phyloP scores from a whole-genome alignment of 2,113 vertebrate genomes.

The Beaufortia kweichowensis region DNA sequence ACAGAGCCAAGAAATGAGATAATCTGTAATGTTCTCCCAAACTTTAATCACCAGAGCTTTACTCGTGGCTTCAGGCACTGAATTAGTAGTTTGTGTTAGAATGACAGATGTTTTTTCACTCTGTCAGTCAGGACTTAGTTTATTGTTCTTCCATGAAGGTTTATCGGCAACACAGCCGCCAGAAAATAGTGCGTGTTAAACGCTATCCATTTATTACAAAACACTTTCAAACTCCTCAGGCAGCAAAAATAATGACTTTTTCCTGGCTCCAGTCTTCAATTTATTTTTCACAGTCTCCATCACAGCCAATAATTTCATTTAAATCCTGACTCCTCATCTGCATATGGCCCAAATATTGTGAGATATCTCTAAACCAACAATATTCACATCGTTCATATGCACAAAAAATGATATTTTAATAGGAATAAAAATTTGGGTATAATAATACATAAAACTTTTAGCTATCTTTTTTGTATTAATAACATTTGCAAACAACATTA shows the following conservation, averaged over 20 bases:
- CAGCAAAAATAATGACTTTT: slow-evolving; percentile 19
- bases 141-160: slow-evolving; percentile 24
- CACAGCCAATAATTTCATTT: slow-evolving; percentile 34
- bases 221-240: slow-evolving; percentile 4
- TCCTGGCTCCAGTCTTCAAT: background rate
- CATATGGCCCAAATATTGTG: slow-evolving; percentile 58
- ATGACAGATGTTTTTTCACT: slow-evolving; percentile 9
- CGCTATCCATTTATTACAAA: slow-evolving; percentile 28
- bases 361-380: background rate
- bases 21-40: slow-evolving; percentile 6
- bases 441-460: background rate
- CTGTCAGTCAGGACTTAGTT: slow-evolving; percentile 29
- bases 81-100: slow-evolving; percentile 29
- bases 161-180: background rate
- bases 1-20: background rate
- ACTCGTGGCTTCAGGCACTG: slow-evolving; percentile 9
- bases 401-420: background rate
- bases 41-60: slow-evolving; percentile 15
- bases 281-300: background rate
- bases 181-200: slow-evolving; percentile 25
- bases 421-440: background rate
- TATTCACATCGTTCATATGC: background rate
- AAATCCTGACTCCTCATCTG: slow-evolving; percentile 51
- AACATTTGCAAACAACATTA: no score
- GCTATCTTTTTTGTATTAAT: no score